These are phyloP conservation scores for Oscheius sp. DNA, from an alignment of 1,140 invertebrate genomes.

Conservation along the genomic window DNA sequence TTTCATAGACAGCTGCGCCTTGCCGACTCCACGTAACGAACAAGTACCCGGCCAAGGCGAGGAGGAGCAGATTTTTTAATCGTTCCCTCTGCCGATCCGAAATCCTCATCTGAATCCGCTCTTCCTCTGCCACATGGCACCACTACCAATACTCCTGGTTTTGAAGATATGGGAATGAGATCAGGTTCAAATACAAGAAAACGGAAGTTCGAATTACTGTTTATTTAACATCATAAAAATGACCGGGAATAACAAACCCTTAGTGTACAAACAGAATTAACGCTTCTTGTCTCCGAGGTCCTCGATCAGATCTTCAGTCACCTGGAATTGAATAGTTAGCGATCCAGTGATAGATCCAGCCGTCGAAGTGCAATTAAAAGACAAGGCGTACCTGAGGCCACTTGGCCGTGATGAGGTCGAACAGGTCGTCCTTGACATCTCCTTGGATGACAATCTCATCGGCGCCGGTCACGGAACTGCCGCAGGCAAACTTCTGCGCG, in stretches of 20 bases:
- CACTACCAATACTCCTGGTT: too few species aligned
- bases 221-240: too few species aligned
- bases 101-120: too few species aligned
- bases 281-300: slow-evolving; percentile 47
- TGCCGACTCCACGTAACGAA: slow-evolving; percentile 9
- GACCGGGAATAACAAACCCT: background rate
- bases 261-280: slow-evolving; percentile 4
- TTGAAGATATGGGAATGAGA: too few species aligned
- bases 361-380: too few species aligned
- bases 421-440: slow-evolving; percentile 75
- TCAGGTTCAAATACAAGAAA: too few species aligned
- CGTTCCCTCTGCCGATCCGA: background rate
- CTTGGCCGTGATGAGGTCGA: slow-evolving; percentile 95
- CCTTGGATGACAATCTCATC: slow-evolving; percentile 99
- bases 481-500: slow-evolving; percentile 94
- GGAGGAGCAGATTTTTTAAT: background rate
- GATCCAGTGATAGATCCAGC: background rate
- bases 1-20: background rate
- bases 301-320: slow-evolving; percentile 43
- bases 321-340: background rate
- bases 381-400: slow-evolving; percentile 72
- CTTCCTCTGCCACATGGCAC: too few species aligned
- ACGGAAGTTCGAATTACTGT: too few species aligned
- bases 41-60: background rate
- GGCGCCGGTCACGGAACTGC: slow-evolving; percentile 93